Conservation (phyloP, 2,797 vertebrate genomes). For the Florisuga fusca region DNA sequence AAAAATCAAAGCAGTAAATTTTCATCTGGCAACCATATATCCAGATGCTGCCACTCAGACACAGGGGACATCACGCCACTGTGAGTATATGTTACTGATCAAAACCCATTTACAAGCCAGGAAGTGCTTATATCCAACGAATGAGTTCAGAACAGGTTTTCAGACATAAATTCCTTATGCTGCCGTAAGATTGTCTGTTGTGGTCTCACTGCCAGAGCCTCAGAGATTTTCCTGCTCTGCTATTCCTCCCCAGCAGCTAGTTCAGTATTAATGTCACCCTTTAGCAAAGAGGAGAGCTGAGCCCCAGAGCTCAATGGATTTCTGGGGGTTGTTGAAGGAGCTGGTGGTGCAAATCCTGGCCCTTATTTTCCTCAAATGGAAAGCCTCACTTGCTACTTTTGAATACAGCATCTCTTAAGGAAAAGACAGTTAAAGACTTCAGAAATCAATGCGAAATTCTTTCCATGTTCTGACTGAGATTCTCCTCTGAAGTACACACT, state of each 20-base stretch:
- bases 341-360: background rate
- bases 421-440: background rate
- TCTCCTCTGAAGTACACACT: background rate
- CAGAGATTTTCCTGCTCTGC: background rate
- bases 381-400: background rate
- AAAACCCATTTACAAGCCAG: background rate
- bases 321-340: background rate
- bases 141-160: background rate
- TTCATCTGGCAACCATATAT: background rate
- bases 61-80: background rate
- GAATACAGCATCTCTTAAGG: background rate
- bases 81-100: background rate
- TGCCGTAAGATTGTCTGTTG: fast-evolving
- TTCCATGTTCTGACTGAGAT: slow-evolving; percentile 21
- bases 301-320: background rate
- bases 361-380: background rate
- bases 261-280: background rate
- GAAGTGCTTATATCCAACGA: background rate
- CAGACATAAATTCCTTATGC: background rate
- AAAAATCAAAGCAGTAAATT: background rate
- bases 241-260: background rate
- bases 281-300: background rate
- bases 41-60: background rate
- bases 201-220: background rate
- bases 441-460: background rate